phyloP scores from a whole-genome alignment of 37 sponge, comb jelly and placozoan genomes.

The Geodia barretti region DNA sequence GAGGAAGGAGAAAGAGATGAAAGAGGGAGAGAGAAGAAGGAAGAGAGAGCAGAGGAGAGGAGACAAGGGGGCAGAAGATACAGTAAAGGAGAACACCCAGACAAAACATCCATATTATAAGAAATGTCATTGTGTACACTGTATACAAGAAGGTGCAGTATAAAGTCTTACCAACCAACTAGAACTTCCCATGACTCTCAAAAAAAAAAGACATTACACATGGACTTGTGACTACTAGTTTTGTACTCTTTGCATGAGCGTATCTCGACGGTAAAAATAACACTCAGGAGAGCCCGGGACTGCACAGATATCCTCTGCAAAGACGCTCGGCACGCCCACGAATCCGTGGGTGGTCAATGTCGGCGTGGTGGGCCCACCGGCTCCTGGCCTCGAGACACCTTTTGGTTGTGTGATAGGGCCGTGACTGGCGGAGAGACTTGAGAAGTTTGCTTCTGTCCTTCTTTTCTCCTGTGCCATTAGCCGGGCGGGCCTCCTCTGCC shows the following conservation, averaged over 20 bases:
- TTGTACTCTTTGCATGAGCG: background rate
- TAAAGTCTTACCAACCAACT: background rate
- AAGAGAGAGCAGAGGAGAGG: background rate
- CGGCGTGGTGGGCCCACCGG: slow-evolving; percentile 90
- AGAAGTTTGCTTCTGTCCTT: slow-evolving; percentile 4
- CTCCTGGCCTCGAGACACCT: slow-evolving; percentile 86
- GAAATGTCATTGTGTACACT: background rate
- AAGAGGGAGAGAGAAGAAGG: no score
- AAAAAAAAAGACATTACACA: background rate
- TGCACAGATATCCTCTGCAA: slow-evolving; percentile 83
- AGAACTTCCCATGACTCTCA: slow-evolving; percentile 1
- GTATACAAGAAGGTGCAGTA: no score
- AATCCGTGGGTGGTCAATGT: slow-evolving; percentile 88
- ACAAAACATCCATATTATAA: background rate
- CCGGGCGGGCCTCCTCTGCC: background rate
- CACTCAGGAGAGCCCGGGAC: background rate
- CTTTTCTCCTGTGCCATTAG: background rate
- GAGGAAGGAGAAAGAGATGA: background rate
- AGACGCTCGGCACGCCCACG: slow-evolving; percentile 69
- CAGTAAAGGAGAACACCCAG: background rate
- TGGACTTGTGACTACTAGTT: background rate
- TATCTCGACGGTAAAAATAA: slow-evolving; percentile 5
- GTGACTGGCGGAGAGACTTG: slow-evolving; percentile 78
- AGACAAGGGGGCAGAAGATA: background rate
- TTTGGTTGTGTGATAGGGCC: slow-evolving; percentile 80